Evolutionary conservation across 1,140 invertebrate genomes (phyloP).

Genomic region (Drepana arcuata): DNA sequence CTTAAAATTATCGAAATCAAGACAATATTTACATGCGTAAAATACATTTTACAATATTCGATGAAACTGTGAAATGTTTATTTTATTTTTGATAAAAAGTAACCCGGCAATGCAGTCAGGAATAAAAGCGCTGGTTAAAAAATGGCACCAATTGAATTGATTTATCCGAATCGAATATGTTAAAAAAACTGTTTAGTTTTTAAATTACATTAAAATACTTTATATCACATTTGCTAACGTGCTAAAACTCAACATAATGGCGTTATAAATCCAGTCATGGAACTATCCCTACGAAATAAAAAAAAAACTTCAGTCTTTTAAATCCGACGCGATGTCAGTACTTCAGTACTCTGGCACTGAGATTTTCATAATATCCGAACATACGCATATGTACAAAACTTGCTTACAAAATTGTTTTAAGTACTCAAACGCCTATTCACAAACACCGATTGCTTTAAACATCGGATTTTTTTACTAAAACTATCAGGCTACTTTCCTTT

Average conservation of each 20-base stretch:
- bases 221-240: constrained; percentile 51
- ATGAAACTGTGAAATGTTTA: background rate
- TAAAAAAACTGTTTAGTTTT: no score
- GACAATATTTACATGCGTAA: constrained; percentile 55
- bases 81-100: background rate
- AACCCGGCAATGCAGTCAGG: constrained; percentile 28
- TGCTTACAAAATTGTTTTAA: no score
- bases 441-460: constrained; percentile 22
- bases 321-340: constrained; percentile 30
- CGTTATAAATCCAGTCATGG: constrained; percentile 40
- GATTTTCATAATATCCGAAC: constrained; percentile 10
- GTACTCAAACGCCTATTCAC: constrained; percentile 3
- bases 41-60: constrained; percentile 9
- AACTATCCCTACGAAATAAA: constrained; percentile 34
- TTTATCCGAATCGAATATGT: constrained; percentile 26
- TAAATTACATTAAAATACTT: constrained; percentile 45
- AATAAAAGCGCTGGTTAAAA: constrained; percentile 40
- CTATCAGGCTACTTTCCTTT: constrained; percentile 34
- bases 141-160: constrained; percentile 34
- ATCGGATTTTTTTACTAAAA: constrained; percentile 32
- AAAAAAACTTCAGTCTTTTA: constrained; percentile 50
- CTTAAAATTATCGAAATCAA: constrained; percentile 50
- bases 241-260: constrained; percentile 44
- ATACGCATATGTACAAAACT: constrained; percentile 13
- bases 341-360: constrained; percentile 18